Base-by-base conservation (phyloP, 2,113 vertebrate species). In the Phyllostomus discolor region DNA sequence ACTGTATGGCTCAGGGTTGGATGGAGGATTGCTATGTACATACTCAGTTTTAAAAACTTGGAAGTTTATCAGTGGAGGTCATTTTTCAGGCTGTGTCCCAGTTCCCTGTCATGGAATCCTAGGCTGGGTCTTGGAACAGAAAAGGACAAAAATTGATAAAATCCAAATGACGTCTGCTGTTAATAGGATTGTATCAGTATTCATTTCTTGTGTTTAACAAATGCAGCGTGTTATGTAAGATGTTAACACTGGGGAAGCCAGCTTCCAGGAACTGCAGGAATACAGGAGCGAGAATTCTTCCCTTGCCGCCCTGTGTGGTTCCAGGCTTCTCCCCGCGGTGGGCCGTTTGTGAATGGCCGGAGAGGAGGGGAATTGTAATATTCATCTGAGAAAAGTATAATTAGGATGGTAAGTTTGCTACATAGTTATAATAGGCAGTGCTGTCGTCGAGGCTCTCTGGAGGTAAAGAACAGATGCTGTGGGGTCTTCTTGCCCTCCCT, bases 281-380 rank as follows among this genome's bases (percentile, higher is more conserved):
- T 67, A 54, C 1, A 33, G 1, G 19, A 7, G 22, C 16, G 4
- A 73, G 52, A 75, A 8, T 22, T 28, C 24, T 64, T 67, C 17
- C 28, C 24, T 41, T n/a, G 24, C 22, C 7, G n/a, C 50, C 8
- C n/a, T 41, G 3, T 38, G 8, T n/a, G 12, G 69, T 87, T 93
- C 28, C 28, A 57, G 20, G 87, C 14, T 72, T 93, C 22, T 64
- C 20, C 9, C 28, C 24, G 31, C 38, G 17, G 0, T 19, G 17
- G 10, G 80, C 82, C 41, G 12, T 70, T 92, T 88, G 35, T 14
- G n/a, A 90, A 16, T 90, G 81, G 48, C 67, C 69, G 79, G 26
- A 81, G 4, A 64, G 52, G 62, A 57, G 64, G 95, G n/a, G 7
- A 82, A 50, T 92, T 92, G 83, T 94, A 97, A 85, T 64, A 73